Conservation (phyloP, 2,113 vertebrate species). For the Notarius lentiginosus region DNA sequence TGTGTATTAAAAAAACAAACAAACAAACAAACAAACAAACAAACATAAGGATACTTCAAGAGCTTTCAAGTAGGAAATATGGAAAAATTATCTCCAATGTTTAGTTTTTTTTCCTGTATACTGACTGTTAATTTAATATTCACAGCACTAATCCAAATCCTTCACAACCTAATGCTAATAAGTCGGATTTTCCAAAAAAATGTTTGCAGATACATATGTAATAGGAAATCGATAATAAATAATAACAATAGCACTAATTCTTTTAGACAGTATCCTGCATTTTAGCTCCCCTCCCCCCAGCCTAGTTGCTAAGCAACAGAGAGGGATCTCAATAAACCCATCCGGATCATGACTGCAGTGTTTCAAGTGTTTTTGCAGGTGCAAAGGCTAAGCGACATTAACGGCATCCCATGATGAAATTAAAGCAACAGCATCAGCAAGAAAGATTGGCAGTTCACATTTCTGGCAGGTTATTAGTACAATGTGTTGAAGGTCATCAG, state of each 20-base stretch:
- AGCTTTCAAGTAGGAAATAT: not conserved
- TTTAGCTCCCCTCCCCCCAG: not conserved
- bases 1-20: not conserved
- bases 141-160: not conserved
- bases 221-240: constrained; percentile 31
- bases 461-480: not conserved
- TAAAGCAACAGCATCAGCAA: not conserved
- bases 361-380: constrained; percentile 10
- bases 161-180: not conserved
- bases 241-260: constrained; percentile 58
- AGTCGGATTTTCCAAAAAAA: not conserved
- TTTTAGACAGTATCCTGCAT: constrained; percentile 52
- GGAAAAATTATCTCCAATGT: not conserved
- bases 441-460: not conserved
- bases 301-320: constrained; percentile 75
- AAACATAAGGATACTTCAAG: not conserved
- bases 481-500: not conserved
- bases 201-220: not conserved
- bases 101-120: not conserved
- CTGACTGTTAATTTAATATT: not conserved
- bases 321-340: constrained; percentile 58
- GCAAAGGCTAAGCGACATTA: not conserved
- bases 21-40: not conserved
- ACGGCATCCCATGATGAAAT: not conserved
- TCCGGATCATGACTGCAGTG: constrained; percentile 54